These are phyloP conservation scores for Rhogogaster chlorosoma DNA, from an alignment of 2,888 invertebrate species.

Conservation along the genomic window DNA sequence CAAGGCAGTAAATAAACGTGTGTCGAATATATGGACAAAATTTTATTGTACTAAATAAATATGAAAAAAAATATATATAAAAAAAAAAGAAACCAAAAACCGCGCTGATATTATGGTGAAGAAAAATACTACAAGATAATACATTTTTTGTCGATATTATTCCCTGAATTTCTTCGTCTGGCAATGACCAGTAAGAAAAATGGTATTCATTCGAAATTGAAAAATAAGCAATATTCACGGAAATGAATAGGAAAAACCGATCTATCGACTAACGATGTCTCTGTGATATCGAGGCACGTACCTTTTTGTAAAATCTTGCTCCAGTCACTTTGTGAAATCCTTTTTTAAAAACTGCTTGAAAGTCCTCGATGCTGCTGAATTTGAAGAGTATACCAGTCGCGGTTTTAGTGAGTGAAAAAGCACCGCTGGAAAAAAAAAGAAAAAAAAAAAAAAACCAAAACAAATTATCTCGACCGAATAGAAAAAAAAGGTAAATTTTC, in stretches of 20 bases:
- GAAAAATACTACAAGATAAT: too few relatives aligned
- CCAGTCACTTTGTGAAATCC: slow-evolving; percentile 93
- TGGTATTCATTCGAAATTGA: too few relatives aligned
- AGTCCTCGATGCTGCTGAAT: slow-evolving; percentile 92
- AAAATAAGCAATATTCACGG: background rate
- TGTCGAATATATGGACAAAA: slow-evolving; percentile 8
- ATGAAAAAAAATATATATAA: background rate
- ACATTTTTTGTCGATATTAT: too few relatives aligned
- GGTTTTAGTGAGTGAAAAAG: slow-evolving; percentile 92
- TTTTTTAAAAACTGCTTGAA: slow-evolving; percentile 91
- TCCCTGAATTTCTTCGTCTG: too few relatives aligned
- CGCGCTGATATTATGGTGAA: too few relatives aligned
- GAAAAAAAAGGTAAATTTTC: slow-evolving; percentile 50
- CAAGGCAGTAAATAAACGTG: slow-evolving; percentile 21
- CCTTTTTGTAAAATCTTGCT: slow-evolving; percentile 92
- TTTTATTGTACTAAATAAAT: background rate
- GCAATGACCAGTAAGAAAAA: too few relatives aligned
- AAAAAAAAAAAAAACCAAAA: slow-evolving; percentile 35
- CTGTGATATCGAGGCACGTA: slow-evolving; percentile 72
- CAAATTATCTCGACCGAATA: slow-evolving; percentile 49
- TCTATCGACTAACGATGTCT: too few relatives aligned
- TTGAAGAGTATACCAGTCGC: slow-evolving; percentile 94
- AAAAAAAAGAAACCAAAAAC: background rate
- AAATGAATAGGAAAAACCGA: too few relatives aligned
- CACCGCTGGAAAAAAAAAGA: slow-evolving; percentile 81